Evolutionary conservation across 2,797 vertebrate genomes (phyloP).

Genomic region (Acridotheres tristis): DNA sequence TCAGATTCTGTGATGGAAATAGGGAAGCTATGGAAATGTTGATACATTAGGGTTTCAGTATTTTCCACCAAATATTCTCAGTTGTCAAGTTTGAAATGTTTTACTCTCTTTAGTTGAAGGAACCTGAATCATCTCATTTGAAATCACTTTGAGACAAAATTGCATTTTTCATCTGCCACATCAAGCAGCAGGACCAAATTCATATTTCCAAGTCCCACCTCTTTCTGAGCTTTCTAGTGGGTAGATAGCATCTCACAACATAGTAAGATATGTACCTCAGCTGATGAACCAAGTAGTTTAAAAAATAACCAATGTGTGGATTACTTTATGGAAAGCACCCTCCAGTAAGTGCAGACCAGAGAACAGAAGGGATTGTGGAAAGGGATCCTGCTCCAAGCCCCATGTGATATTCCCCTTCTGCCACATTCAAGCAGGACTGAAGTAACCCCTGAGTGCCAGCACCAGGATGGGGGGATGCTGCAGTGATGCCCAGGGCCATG

Average conservation of each 20-base stretch:
- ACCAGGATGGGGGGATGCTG: background rate
- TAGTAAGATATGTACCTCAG: background rate
- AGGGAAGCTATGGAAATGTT: background rate
- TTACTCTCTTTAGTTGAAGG: background rate
- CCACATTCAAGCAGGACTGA: rapidly evolving
- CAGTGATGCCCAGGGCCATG: too few species aligned
- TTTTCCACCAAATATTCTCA: background rate
- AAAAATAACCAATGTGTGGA: background rate
- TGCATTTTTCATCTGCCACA: background rate
- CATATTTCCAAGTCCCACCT: background rate
- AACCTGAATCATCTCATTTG: background rate
- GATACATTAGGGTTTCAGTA: background rate
- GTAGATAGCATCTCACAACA: background rate
- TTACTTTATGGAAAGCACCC: background rate
- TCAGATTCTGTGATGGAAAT: background rate
- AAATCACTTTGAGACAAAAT: background rate
- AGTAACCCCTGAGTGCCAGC: rapidly evolving
- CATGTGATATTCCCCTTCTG: background rate
- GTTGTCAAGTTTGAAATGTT: background rate
- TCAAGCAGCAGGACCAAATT: background rate
- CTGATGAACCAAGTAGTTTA: background rate
- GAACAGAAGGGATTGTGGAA: background rate
- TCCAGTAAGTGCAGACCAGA: background rate
- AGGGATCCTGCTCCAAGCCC: background rate
- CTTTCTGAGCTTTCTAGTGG: background rate